Base-by-base conservation (phyloP, 2,113 vertebrate genomes). In the Hippolais icterina region DNA sequence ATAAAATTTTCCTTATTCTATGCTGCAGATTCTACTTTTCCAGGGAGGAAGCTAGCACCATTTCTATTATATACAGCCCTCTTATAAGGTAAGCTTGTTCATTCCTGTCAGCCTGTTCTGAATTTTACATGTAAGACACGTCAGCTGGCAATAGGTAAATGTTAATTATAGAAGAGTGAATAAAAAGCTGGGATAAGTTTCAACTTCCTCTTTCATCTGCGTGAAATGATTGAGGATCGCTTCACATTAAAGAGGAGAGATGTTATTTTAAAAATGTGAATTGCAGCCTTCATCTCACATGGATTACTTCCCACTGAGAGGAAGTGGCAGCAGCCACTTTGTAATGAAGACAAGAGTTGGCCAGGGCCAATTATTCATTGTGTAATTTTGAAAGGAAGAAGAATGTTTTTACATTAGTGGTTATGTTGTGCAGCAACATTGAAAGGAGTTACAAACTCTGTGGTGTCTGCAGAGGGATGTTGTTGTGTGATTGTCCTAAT, bases 251-350 rank as follows among this genome's bases (percentile, higher is more conserved):
- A 94, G 47, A 72, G 33, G 66, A 93, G 52, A 75, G 86, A 84
- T 91, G 60, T 94, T 95, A 33, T 95, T 96, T 92, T 93, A 37
- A 80, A 96, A 85, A 92, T 60, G 50, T 53, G 68, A 87, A 91
- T 61, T 70, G 50, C 49, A 92, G 41, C 56, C 92, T 95, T 84
- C 57, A 41, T 94, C 87, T 90, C 42, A 15, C 50, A 83, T 84
- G 35, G 89, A 92, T 87, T 60, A 82, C 61, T 93, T 95, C 83
- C 74, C 77, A 59, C 71, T 46, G 65, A 95, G 83, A 77, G 60
- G 71, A 93, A 86, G 63, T 90, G 87, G 81, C 71, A 93, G 53
- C 71, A 91, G 39, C 24, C 56, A 82, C 88, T 94, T 94, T 66
- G n/a, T 95, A 83, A 90, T 68, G 69, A 89, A 88, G 89, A 92